Evolutionary conservation across 2,797 vertebrate species (phyloP).

Genomic region (Ptychadena robeensis): DNA sequence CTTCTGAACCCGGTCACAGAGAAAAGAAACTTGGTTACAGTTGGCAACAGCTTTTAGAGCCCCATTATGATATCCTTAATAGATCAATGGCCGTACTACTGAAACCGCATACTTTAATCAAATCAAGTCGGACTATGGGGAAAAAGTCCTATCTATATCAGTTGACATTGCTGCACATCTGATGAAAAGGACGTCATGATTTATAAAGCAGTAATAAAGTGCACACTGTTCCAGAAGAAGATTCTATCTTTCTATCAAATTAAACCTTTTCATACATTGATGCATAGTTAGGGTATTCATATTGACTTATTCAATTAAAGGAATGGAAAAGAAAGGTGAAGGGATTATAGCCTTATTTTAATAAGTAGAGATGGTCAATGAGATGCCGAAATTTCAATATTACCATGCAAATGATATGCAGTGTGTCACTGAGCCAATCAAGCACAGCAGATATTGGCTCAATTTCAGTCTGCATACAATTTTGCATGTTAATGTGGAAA

Average conservation of each 20-base stretch:
- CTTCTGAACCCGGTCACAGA: not conserved
- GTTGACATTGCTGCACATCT: slow-evolving; percentile 20
- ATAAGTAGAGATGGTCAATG: too few species aligned
- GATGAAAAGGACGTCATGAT: slow-evolving; percentile 5
- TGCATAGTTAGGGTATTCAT: not conserved
- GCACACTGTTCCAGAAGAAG: not conserved
- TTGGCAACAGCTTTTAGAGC: slow-evolving; percentile 25
- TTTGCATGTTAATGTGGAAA: too few species aligned
- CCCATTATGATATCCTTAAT: slow-evolving; percentile 12
- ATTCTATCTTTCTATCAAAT: not conserved
- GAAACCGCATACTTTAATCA: slow-evolving; percentile 25
- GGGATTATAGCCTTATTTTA: too few species aligned
- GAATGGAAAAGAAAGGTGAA: not conserved
- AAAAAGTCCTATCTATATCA: slow-evolving; percentile 2
- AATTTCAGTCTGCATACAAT: too few species aligned
- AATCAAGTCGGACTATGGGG: not conserved
- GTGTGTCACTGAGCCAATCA: too few species aligned
- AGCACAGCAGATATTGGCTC: too few species aligned
- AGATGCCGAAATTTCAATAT: too few species aligned
- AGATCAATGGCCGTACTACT: slow-evolving; percentile 18
- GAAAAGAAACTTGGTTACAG: not conserved
- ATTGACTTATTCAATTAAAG: not conserved
- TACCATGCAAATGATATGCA: too few species aligned
- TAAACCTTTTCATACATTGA: not conserved
- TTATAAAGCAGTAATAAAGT: slow-evolving; percentile 10